phyloP scores from a whole-genome alignment of 1,140 invertebrate species.

The Ceratosolen solmsi region DNA sequence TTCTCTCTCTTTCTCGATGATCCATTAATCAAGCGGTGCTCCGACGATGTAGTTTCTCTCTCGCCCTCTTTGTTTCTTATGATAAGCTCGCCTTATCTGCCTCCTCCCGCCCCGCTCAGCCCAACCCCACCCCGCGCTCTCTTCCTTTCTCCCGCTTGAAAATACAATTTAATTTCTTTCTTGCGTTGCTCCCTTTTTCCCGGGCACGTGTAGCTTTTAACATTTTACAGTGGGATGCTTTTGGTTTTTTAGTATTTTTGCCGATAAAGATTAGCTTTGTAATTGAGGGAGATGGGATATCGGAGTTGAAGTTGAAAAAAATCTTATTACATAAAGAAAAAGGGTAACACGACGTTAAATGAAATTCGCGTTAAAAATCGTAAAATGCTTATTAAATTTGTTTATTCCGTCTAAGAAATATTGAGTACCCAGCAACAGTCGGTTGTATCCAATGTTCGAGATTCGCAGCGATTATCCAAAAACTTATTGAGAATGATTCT shows the following conservation, averaged over 20 bases:
- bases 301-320: neutral
- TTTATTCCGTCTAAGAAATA: neutral
- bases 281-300: neutral
- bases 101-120: neutral
- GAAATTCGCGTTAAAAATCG: neutral
- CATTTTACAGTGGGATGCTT: slow-evolving; percentile 3
- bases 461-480: too few relatives aligned
- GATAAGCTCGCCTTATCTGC: neutral
- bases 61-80: slow-evolving; percentile 23
- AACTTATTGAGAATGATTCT: neutral
- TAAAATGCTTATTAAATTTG: neutral
- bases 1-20: slow-evolving; percentile 30
- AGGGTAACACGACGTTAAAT: neutral
- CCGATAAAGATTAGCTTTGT: neutral
- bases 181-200: slow-evolving; percentile 1
- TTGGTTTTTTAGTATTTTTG: slow-evolving; percentile 13
- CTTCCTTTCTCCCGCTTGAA: neutral
- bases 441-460: too few relatives aligned
- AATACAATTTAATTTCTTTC: slow-evolving; percentile 36
- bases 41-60: slow-evolving; percentile 15
- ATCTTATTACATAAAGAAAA: neutral
- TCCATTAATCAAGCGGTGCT: slow-evolving; percentile 46
- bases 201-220: slow-evolving; percentile 7
- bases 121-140: neutral
- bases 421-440: too few relatives aligned